Base-by-base conservation (phyloP, 2,888 invertebrate genomes). In the Cistogaster globosa region DNA sequence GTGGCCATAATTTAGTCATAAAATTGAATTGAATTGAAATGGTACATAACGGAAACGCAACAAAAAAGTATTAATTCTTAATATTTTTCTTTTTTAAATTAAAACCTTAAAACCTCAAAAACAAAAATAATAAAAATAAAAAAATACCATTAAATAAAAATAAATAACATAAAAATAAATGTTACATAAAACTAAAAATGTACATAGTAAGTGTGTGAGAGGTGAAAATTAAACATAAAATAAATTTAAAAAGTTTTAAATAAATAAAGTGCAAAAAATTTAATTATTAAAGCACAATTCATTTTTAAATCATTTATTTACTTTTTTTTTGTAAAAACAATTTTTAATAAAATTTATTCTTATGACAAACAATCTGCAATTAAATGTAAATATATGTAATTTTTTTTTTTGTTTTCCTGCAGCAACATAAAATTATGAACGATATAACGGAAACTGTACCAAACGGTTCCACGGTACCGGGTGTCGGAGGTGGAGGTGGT, bases 371-470 rank as follows among this genome's bases (percentile, higher is more conserved):
- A 16, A 16, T 48, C 45, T 48, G 16, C 45, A 48, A 48, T 48
- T 48, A 48, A 48, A 48, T 48, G 4, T 48, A 48, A 48, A 48
- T 16, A 48, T 32, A 45, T 11, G 14, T n/a, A n/a, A n/a, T n/a
- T n/a, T n/a, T 45, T 45, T 45, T 45, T 45, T 45, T 67, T 42
- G 57, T 51, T 60, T 6, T 58, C 20, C 48, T 32, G 32, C 53
- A 87, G 87, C 71, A 71, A 26, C 63, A 84, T 69, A 87, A 74
- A 81, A 88, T 68, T 53, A 89, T 89, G 88, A 88, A 86, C 84
- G 89, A 89, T 75, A 87, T 78, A 75, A 60, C 78, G 55, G 75
- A 26, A 38, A 86, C 60, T 53, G 7, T 78, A 60, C 77, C 75
- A 55, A 85, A 87, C 57, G 78, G 84, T 48, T 74, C 84, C 18